These are phyloP conservation scores for Karalla daura DNA, from an alignment of 2,797 vertebrate genomes.

Conservation along the genomic window DNA sequence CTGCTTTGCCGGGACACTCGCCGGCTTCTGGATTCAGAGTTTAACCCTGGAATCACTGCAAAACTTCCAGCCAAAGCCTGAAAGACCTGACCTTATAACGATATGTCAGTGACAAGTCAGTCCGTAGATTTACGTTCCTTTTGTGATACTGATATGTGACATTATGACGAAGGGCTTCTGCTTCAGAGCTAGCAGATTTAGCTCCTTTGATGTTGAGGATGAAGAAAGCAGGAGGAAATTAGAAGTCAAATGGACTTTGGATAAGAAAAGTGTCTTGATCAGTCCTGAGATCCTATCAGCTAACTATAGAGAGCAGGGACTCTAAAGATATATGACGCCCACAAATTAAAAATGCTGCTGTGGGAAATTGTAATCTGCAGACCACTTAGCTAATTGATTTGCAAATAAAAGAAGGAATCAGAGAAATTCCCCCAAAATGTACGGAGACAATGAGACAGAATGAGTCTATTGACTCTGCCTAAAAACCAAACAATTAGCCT, in stretches of 20 bases:
- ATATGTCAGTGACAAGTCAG: too few species aligned
- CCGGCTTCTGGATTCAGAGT: slow-evolving; percentile 13
- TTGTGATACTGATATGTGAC: too few species aligned
- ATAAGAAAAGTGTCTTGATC: slow-evolving; percentile 14
- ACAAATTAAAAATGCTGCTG: too few species aligned
- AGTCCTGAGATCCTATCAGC: background rate
- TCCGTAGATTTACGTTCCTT: too few species aligned
- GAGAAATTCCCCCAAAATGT: background rate
- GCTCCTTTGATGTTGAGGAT: background rate
- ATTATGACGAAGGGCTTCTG: too few species aligned
- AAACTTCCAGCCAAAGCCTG: background rate
- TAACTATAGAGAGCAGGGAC: slow-evolving; percentile 11
- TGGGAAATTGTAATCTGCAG: too few species aligned
- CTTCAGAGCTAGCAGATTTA: too few species aligned
- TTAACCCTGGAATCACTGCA: slow-evolving; percentile 26
- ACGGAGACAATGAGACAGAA: background rate
- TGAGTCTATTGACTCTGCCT: too few species aligned
- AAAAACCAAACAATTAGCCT: background rate
- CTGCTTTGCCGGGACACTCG: slow-evolving; percentile 27
- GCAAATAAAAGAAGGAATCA: background rate
- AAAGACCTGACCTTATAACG: too few species aligned
- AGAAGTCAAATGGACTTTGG: slow-evolving; percentile 23
- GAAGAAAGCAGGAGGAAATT: slow-evolving; percentile 27
- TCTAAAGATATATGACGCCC: too few species aligned
- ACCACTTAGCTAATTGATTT: background rate